Conservation (phyloP, 2,888 invertebrate genomes). For the Panzeria rudis region DNA sequence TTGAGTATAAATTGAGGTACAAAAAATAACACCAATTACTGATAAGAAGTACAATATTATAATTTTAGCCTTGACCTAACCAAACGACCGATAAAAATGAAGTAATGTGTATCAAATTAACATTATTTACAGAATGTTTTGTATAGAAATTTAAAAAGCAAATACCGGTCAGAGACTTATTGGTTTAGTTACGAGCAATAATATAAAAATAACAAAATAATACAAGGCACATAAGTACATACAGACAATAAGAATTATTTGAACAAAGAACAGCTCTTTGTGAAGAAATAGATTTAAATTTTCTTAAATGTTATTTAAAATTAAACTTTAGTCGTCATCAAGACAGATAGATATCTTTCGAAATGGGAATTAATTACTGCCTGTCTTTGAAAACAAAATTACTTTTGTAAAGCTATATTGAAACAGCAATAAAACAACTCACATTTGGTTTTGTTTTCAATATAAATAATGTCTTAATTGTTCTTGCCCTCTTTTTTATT, state of each 20-base stretch:
- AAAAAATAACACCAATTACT: constrained; percentile 8
- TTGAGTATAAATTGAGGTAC: background rate
- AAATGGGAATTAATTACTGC: background rate
- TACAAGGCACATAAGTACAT: background rate
- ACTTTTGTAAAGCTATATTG: too few species aligned
- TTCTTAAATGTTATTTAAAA: background rate
- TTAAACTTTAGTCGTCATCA: background rate
- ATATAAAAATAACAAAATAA: background rate
- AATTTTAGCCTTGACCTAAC: constrained; percentile 10
- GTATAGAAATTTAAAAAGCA: constrained; percentile 16
- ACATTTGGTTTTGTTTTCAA: too few species aligned
- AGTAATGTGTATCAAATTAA: constrained; percentile 2
- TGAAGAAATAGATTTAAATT: background rate
- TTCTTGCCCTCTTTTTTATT: too few species aligned
- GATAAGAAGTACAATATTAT: constrained; percentile 26
- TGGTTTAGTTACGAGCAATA: background rate
- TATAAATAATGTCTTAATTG: too few species aligned
- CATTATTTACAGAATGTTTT: constrained; percentile 11
- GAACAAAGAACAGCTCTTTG: background rate
- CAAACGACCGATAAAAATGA: constrained; percentile 21
- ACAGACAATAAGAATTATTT: background rate
- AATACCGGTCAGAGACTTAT: constrained; percentile 40
- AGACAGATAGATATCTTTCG: background rate
- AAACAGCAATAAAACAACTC: too few species aligned
- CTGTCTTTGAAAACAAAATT: too few species aligned